Base-by-base conservation (phyloP, 2,113 vertebrate genomes). In the Clinocottus analis region DNA sequence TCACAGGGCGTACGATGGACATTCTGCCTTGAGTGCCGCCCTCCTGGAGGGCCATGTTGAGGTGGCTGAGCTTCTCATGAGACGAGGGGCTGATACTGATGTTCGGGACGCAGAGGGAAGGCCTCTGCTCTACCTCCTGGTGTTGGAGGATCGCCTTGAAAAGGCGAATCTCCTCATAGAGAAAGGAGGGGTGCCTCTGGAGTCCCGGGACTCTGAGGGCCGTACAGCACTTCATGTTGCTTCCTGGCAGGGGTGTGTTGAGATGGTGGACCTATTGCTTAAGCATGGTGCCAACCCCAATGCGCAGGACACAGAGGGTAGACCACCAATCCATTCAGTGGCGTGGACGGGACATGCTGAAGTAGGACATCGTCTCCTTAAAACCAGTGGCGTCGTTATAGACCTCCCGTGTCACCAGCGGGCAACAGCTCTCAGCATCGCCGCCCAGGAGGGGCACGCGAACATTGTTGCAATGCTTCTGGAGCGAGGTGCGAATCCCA, bases 111-210 rank as follows among this genome's bases (percentile, higher is more conserved):
- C 92, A 0, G 94, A 96, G 59, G 95, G 95, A 14, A 90, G 94
- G 7, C 95, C 96, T 31, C 85, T 96, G 53, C 93, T 96, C 3
- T 96, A 96, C 84, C 92, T 96, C 1, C 84, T 96, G 49, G 92
- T 95, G 31, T 87, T 96, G 35, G 95, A 95, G 53, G 88, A 88
- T 23, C 86, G 25, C 2, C 69, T 93, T 4, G 87, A 91, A n/a
- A 91, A 95, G 92, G 93, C 89, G 0, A 73, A 82, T n/a, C 83
- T 96, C 10, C 89, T 96, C 31, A 82, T 96, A 61, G 94, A 94
- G 51, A 94, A 95, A 71, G 94, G 96, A 0, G 94, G 94, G 0
- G 90, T 94, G 14, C 90, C 94, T 1, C 62, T 95, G 16, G 95
- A 96, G 82, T 94, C 94, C 1, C 56, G 77, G 45, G 96, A 96